A percentile compares a stretch with the other conserved stretches of the same genome.
Conservation (phyloP, 53 echinoderm and acorn worm genomes). For the Apostichopus leukothele region DNA sequence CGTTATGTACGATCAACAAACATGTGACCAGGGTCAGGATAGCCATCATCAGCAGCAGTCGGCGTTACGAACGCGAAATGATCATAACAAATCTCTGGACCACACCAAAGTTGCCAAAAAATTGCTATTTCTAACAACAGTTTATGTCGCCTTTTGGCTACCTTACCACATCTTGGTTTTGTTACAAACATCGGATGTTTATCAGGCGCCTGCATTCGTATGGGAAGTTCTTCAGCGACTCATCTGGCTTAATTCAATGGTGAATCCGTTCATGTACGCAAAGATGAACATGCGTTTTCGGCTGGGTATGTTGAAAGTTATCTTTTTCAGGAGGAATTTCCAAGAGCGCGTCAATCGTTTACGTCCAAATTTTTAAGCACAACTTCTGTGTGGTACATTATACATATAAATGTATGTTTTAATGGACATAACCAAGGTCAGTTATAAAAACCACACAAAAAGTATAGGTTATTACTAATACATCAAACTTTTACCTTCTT, state of each 20-base stretch:
- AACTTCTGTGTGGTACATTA: no score
- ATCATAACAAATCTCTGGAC: background rate
- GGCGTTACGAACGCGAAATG: background rate
- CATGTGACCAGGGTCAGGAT: background rate
- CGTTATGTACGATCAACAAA: background rate
- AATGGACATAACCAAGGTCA: no score
- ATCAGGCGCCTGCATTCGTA: background rate
- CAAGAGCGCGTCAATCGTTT: constrained; percentile 1
- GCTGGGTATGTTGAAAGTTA: constrained; percentile 52
- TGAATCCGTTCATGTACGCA: constrained; percentile 76
- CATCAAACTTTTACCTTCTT: no score
- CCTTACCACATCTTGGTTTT: constrained; percentile 57
- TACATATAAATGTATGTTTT: no score
- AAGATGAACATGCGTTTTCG: constrained; percentile 56
- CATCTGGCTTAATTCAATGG: constrained; percentile 72
- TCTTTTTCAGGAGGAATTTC: constrained; percentile 37
- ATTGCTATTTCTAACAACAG: constrained; percentile 54
- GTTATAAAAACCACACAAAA: no score
- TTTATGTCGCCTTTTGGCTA: constrained; percentile 54
- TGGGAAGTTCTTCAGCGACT: constrained; percentile 62
- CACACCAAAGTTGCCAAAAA: constrained; percentile 62
- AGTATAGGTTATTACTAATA: no score
- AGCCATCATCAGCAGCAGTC: background rate
- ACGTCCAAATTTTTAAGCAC: background rate
- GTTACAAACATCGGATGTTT: background rate